Evolutionary conservation across 2,797 vertebrate genomes (phyloP).

Genomic region (Silurus lanzhouensis): DNA sequence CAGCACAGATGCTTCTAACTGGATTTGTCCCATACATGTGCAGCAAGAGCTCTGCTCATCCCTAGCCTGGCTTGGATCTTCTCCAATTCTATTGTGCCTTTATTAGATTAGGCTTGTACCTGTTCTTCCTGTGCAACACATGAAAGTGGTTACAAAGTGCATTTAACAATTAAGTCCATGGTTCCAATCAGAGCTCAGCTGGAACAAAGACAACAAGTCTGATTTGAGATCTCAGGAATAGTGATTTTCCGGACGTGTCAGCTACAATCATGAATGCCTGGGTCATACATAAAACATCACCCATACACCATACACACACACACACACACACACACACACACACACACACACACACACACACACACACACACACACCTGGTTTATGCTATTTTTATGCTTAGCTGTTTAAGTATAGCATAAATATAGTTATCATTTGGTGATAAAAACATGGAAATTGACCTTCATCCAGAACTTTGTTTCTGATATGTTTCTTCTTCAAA

Average conservation of each 20-base stretch:
- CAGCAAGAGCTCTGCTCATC: slow-evolving; percentile 52
- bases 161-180: slow-evolving; percentile 71
- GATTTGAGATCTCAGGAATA: slow-evolving; percentile 47
- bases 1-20: slow-evolving; percentile 48
- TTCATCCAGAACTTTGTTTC: not conserved
- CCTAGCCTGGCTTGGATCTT: slow-evolving; percentile 41
- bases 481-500: not conserved
- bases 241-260: slow-evolving; percentile 42
- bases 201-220: slow-evolving; percentile 67
- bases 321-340: not conserved
- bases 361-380: not conserved
- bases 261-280: slow-evolving; percentile 41
- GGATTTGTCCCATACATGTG: slow-evolving; percentile 48
- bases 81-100: slow-evolving; percentile 53
- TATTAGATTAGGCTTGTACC: slow-evolving; percentile 74
- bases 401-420: slow-evolving; percentile 21
- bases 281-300: slow-evolving; percentile 47
- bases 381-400: slow-evolving; percentile 18
- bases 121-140: slow-evolving; percentile 70
- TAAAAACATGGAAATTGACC: not conserved
- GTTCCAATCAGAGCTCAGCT: slow-evolving; percentile 74
- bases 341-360: not conserved
- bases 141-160: slow-evolving; percentile 74
- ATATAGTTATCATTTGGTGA: slow-evolving; percentile 27
- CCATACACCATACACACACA: not conserved